These are phyloP conservation scores for Pristionchus japonicus DNA, from an alignment of 2,888 invertebrate genomes.

Conservation along the genomic window DNA sequence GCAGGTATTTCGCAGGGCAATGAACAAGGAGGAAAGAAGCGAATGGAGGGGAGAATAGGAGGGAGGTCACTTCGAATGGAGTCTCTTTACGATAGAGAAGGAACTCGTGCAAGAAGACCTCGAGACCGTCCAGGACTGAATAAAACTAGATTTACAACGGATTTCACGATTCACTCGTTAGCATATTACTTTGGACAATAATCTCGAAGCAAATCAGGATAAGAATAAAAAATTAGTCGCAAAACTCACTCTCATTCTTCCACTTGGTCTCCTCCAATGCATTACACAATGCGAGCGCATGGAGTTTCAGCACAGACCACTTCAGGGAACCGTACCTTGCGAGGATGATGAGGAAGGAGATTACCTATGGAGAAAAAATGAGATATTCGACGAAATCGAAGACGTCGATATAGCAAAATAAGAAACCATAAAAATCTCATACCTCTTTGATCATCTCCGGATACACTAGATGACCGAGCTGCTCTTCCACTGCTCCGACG, in stretches of 20 bases:
- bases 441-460: slow-evolving; percentile 47
- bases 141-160: too few species aligned
- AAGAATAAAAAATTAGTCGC: background rate
- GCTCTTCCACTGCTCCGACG: slow-evolving; percentile 41
- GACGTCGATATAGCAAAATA: background rate
- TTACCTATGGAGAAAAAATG: too few species aligned
- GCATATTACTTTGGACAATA: too few species aligned
- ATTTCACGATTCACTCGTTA: too few species aligned
- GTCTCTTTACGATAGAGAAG: slow-evolving; percentile 17
- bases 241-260: background rate
- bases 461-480: slow-evolving; percentile 15
- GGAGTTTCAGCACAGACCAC: slow-evolving; percentile 28
- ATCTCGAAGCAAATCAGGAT: too few species aligned
- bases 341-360: slow-evolving; percentile 41
- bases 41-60: slow-evolving; percentile 3
- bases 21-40: background rate
- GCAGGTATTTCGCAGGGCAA: slow-evolving; percentile 19
- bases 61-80: slow-evolving; percentile 26
- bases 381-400: background rate
- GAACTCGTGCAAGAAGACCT: slow-evolving; percentile 30
- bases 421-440: background rate
- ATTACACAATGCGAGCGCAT: slow-evolving; percentile 24
- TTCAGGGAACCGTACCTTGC: background rate
- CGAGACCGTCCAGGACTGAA: slow-evolving; percentile 38
- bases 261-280: background rate